Base-by-base conservation (phyloP, 2,888 invertebrate species). In the Minunthozetes semirufus region DNA sequence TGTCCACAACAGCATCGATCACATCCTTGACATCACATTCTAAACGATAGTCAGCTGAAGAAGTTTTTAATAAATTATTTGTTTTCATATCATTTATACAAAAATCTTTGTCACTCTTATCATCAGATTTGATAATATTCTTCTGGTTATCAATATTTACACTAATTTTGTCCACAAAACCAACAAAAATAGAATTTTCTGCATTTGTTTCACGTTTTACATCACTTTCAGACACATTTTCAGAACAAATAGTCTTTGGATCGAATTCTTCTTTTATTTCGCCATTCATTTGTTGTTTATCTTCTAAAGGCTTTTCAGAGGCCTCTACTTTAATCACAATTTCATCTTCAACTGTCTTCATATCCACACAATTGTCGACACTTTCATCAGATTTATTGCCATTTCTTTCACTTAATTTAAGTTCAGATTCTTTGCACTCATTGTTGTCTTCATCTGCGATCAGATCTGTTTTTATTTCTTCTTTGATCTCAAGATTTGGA, bases 181-280 rank as follows among this genome's bases (percentile, higher is more conserved):
- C 33, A 27, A 9, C 17, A 38, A 66, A 33, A 33, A 66, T 42
- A 42, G 50, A 50, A 9, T 25, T 63, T 29, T 33, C 19, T 27
- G 17, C 38, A 22, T 15, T 66, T 66, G 63, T 33, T 66, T 33
- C 29, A 17, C 8, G n/a, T 66, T 33, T 33, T 33, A 25, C 70
- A n/a, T 70, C 70, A 46, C 17, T 25, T n/a, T 70, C 70, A n/a
- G 50, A n/a, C 66, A 38, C 33, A n/a, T n/a, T 33, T n/a, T n/a
- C 11, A 42, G 11, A 27, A 29, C 27, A 27, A 27, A 9, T 29
- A 13, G 61, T 59, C 61, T 29, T 59, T 29, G 61, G 13, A 27
- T 27, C 27, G 29, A 13, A 29, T 13, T 13, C 29, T 29, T 59
- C 29, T 29, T 59, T 59, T 5, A 59, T 29, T 27, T 59, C 8